A percentile compares a stretch with the other conserved stretches of the same genome.
phyloP scores from a whole-genome alignment of 2,113 vertebrate genomes.

The Festucalex cinctus region DNA sequence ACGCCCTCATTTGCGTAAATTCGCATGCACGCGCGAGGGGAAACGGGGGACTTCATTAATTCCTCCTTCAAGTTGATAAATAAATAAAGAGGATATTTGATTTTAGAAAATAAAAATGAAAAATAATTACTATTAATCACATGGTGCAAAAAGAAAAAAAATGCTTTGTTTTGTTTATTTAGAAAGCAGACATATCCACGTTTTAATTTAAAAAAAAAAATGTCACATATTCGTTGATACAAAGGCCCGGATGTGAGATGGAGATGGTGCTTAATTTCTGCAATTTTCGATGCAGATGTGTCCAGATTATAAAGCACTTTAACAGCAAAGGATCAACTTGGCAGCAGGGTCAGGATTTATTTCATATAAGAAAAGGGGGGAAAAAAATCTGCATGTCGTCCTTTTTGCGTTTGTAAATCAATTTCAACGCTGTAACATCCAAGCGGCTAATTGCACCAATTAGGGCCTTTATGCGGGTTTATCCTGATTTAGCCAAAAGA shows the following conservation, averaged over 20 bases:
- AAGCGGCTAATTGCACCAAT: slow-evolving; percentile 42
- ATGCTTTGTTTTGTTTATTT: slow-evolving; percentile 2
- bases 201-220: background rate
- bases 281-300: slow-evolving; percentile 64
- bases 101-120: background rate
- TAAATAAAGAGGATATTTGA: background rate
- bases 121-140: background rate
- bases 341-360: slow-evolving; percentile 58
- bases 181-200: slow-evolving; percentile 20
- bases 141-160: background rate
- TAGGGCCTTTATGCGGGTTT: slow-evolving; percentile 52
- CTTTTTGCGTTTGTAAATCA: slow-evolving; percentile 10
- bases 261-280: slow-evolving; percentile 42
- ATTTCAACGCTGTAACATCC: slow-evolving; percentile 6
- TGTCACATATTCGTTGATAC: background rate
- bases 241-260: slow-evolving; percentile 31
- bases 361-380: background rate
- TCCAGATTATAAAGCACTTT: slow-evolving; percentile 56
- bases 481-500: slow-evolving; percentile 56
- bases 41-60: background rate
- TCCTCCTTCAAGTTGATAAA: background rate
- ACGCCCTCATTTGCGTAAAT: slow-evolving; percentile 42
- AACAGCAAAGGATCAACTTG: slow-evolving; percentile 62
- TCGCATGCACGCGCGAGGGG: slow-evolving; percentile 20
- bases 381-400: background rate